phyloP scores from a whole-genome alignment of 2,113 vertebrate species.

The Carlito syrichta region DNA sequence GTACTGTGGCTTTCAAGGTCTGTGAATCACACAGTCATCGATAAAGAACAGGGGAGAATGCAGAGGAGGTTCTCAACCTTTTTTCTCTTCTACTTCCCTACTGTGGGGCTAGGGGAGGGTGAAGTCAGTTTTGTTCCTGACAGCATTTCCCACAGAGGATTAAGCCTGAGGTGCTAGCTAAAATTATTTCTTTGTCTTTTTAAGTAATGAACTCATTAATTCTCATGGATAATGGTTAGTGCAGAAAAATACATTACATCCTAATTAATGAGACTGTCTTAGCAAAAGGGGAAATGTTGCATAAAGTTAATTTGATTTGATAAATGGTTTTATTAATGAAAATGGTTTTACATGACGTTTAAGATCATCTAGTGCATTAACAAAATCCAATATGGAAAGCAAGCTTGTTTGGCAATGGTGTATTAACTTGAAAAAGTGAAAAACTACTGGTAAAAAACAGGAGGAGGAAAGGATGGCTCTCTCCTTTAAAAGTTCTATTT shows the following conservation, averaged over 20 bases:
- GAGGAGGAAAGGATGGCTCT: neutral
- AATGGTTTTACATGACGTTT: constrained; percentile 67
- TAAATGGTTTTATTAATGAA: constrained; percentile 67
- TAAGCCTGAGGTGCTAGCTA: constrained; percentile 76
- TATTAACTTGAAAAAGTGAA: constrained; percentile 24
- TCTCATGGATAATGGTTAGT: constrained; percentile 84
- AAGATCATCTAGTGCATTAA: constrained; percentile 61
- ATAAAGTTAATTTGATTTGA: constrained; percentile 72
- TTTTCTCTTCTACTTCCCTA: constrained; percentile 66
- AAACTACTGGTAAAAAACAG: constrained; percentile 11
- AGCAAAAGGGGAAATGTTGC: constrained; percentile 66
- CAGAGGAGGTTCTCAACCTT: constrained; percentile 76
- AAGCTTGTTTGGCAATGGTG: constrained; percentile 31
- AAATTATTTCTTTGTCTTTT: constrained; percentile 82
- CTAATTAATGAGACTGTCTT: constrained; percentile 81
- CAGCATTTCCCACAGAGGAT: constrained; percentile 56
- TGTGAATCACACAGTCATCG: constrained; percentile 85
- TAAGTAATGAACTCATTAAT: constrained; percentile 83
- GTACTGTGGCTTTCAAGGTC: constrained; percentile 79
- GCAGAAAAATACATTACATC: constrained; percentile 79
- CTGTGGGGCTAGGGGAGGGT: constrained; percentile 56
- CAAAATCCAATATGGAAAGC: constrained; percentile 49
- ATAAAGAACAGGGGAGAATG: constrained; percentile 84
- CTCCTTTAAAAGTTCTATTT: constrained; percentile 6
- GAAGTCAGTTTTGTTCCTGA: constrained; percentile 6